phyloP scores from a whole-genome alignment of 2,888 invertebrate species.

The Syrista parreyssii region DNA sequence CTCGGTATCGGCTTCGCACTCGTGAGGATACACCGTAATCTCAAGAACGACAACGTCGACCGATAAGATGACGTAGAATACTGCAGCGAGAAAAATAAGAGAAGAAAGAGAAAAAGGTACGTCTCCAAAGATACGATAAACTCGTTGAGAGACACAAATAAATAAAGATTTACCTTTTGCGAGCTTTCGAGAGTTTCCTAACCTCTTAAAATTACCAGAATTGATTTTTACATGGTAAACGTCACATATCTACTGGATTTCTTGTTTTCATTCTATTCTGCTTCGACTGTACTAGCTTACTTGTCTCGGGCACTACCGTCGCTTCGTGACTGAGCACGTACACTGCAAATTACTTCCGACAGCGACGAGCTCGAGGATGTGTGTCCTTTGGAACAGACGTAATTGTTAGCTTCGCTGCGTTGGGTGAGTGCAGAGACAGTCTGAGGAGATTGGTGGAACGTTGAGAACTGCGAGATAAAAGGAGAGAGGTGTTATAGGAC shows the following conservation, averaged over 20 bases:
- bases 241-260: background rate
- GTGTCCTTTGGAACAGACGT: background rate
- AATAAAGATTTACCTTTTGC: background rate
- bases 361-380: background rate
- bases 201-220: background rate
- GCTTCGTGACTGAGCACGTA: background rate
- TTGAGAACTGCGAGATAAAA: background rate
- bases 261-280: background rate
- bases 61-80: background rate
- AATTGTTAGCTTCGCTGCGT: background rate
- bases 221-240: background rate
- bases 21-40: background rate
- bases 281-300: background rate
- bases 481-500: background rate
- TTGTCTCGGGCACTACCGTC: background rate
- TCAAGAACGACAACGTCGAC: background rate
- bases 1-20: background rate
- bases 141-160: background rate
- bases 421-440: background rate
- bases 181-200: background rate
- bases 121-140: background rate
- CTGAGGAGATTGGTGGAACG: background rate
- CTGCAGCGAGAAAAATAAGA: background rate
- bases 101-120: background rate
- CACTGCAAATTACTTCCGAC: background rate